Base-by-base conservation (phyloP, 2,797 vertebrate genomes). In the Alosa sapidissima region DNA sequence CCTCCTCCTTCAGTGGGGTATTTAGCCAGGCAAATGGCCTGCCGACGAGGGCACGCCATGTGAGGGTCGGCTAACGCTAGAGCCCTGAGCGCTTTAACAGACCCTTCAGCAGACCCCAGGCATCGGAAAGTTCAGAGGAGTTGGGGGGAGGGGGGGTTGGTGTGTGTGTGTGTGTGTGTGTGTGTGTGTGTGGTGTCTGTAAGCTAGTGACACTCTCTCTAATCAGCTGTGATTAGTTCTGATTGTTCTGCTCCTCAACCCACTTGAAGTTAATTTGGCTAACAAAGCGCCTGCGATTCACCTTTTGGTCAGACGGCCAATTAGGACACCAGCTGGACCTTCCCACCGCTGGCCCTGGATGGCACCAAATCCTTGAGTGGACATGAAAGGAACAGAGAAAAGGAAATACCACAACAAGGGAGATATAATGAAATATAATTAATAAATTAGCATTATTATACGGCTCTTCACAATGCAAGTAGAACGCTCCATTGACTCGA, bases 221-320 rank as follows among this genome's bases (percentile, higher is more conserved):
- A 84, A 82, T 78, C 62, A 55, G 81, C 85, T 82, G 78, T 82
- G 72, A 60, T 81, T 92, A 93, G 65, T 91, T 87, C 75, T 89
- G 90, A 92, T 92, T 92, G 92, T 88, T 91, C 88, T 87, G 88
- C 87, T 85, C 88, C 84, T 91, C 89, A 87, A 89, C 72, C 88
- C 90, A 87, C 90, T 89, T 88, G 89, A 88, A 84, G 90, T 91
- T 92, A 87, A 91, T 92, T 91, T 89, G 84, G 85, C 88, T 89
- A 91, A 91, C 91, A 89, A 92, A 91, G 90, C 91, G 91, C 88
- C 88, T 89, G 86, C 41, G 86, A 21, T 45, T 78, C 41, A 78
- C 36, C 72, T 47, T 14, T 36, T 78, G 41, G 41, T 45, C 72
- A 47, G 72, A 8, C 72, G 19, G 19, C 4, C 72, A 78, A 78